Evolutionary conservation across 2,797 vertebrate genomes (phyloP).

Genomic region (Tapera naevia): DNA sequence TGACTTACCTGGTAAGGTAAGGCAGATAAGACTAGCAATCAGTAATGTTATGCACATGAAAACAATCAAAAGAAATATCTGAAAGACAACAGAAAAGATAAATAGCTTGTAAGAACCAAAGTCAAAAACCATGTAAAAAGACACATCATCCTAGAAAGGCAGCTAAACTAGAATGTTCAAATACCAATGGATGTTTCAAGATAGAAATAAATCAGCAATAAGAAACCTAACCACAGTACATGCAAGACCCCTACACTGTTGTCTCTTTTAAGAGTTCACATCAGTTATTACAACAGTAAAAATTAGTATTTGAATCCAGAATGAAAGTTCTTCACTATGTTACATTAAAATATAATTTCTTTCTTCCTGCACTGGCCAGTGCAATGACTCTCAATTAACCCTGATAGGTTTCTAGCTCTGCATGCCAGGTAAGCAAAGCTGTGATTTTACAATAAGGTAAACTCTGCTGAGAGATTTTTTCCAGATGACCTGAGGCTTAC

Average conservation of each 20-base stretch:
- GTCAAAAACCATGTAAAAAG: neutral
- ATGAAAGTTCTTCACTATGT: neutral
- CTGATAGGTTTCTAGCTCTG: neutral
- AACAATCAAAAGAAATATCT: conserved; percentile 92
- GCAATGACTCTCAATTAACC: neutral
- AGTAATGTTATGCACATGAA: conserved; percentile 96
- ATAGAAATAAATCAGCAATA: neutral
- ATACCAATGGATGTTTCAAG: neutral
- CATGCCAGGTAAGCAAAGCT: neutral
- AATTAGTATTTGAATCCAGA: neutral
- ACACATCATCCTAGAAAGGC: neutral
- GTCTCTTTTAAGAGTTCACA: neutral
- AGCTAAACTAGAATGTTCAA: neutral
- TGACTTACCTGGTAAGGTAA: conserved; percentile 91
- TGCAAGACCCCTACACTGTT: neutral
- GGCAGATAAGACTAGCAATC: conserved; percentile 92
- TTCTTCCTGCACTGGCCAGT: neutral
- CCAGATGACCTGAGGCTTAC: neutral
- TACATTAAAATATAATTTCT: neutral
- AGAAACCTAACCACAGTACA: neutral
- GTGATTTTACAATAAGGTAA: neutral
- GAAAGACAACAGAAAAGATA: conserved; percentile 27
- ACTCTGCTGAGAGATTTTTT: neutral
- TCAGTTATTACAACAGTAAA: neutral
- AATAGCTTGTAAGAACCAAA: neutral